phyloP scores from a whole-genome alignment of 2,797 vertebrate species.

The Sebastes aleutianus region DNA sequence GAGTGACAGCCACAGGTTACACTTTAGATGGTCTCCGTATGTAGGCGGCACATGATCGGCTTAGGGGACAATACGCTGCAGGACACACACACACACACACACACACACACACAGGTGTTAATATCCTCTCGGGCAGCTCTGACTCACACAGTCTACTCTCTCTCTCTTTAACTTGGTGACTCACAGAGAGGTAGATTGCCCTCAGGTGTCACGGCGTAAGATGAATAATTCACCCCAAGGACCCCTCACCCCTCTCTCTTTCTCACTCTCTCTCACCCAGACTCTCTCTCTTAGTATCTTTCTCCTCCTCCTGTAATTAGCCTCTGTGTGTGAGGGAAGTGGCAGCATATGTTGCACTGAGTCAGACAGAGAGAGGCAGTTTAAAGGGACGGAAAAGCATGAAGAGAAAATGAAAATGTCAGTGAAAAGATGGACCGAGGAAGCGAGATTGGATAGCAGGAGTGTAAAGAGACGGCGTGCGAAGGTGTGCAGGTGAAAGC shows the following conservation, averaged over 20 bases:
- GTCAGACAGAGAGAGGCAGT: constrained; percentile 29
- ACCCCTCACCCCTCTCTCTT: constrained; percentile 38
- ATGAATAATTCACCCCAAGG: constrained; percentile 77
- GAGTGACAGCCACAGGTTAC: constrained; percentile 64
- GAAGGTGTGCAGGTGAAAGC: neutral
- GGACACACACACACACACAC: constrained; percentile 32
- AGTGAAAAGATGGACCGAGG: neutral
- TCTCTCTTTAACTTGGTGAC: constrained; percentile 66
- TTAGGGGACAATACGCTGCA: constrained; percentile 63
- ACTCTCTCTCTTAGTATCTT: constrained; percentile 33
- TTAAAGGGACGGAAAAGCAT: neutral
- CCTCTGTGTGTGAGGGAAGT: constrained; percentile 48
- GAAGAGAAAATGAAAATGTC: neutral
- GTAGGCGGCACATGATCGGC: constrained; percentile 65
- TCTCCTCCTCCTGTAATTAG: constrained; percentile 58
- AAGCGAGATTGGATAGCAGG: neutral
- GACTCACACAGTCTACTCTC: constrained; percentile 59
- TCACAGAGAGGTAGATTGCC: constrained; percentile 73
- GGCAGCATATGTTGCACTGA: constrained; percentile 57
- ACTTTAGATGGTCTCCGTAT: constrained; percentile 62
- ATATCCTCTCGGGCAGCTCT: constrained; percentile 69
- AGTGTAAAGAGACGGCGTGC: neutral
- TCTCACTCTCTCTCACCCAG: constrained; percentile 13
- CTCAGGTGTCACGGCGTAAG: constrained; percentile 72
- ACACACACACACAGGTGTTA: constrained; percentile 60